Conservation (phyloP, 2,888 invertebrate species). For the Epinotia bilunana region DNA sequence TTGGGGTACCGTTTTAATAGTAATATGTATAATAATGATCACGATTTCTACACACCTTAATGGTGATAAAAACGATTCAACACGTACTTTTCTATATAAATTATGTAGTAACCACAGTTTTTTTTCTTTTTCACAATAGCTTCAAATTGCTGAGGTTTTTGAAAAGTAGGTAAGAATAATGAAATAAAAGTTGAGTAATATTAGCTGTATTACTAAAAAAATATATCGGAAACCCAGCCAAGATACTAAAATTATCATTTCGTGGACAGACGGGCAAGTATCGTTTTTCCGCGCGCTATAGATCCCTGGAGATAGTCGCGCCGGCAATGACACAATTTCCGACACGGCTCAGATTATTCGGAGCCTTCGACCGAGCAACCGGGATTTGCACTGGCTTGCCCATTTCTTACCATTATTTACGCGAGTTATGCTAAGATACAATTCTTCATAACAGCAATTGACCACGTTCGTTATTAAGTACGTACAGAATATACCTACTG, state of each 20-base stretch:
- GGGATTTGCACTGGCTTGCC: slow-evolving; percentile 32
- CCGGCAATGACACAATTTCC: slow-evolving; percentile 71
- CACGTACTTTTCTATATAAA: background rate
- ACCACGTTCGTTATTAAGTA: too few species aligned
- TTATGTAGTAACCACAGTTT: background rate
- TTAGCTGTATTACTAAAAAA: background rate
- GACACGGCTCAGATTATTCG: slow-evolving; percentile 55
- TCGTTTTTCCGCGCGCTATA: slow-evolving; percentile 50
- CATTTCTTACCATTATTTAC: slow-evolving; percentile 46
- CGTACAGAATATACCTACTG: too few species aligned
- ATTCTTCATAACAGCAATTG: too few species aligned
- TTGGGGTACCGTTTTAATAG: slow-evolving; percentile 29
- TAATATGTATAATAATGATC: slow-evolving; percentile 27
- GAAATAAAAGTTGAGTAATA: background rate
- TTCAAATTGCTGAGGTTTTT: background rate
- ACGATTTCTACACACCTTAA: slow-evolving; percentile 15
- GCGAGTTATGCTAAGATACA: too few species aligned
- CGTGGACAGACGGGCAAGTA: slow-evolving; percentile 3
- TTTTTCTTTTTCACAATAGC: background rate
- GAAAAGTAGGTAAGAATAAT: background rate
- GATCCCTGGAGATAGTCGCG: slow-evolving; percentile 60
- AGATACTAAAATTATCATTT: slow-evolving; percentile 6
- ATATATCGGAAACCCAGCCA: background rate
- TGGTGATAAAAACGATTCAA: slow-evolving; percentile 2
- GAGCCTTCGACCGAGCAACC: slow-evolving; percentile 22